Conservation (phyloP, 1,140 invertebrate species). For the Conus ventricosus region DNA sequence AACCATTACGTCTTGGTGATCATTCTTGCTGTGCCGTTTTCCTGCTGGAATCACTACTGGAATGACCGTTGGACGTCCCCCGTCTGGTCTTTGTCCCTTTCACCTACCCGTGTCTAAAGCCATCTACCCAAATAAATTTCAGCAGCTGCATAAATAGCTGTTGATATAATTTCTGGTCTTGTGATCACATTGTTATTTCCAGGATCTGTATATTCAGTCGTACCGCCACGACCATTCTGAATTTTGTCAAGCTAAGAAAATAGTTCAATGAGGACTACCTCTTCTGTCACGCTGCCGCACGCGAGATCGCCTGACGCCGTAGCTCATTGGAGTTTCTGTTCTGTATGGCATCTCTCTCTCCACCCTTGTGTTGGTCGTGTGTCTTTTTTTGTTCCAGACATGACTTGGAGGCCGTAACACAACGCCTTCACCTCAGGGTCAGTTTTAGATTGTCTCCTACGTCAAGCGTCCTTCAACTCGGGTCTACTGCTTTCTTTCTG, state of each 20-base stretch:
- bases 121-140: background rate
- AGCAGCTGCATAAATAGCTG: background rate
- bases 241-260: slow-evolving; percentile 3
- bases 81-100: background rate
- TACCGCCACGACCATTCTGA: background rate
- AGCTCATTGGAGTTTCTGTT: slow-evolving; percentile 4
- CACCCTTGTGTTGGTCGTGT: background rate
- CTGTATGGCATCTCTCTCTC: background rate
- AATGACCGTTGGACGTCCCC: background rate
- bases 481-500: slow-evolving; percentile 10
- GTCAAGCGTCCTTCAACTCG: slow-evolving; percentile 19
- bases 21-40: background rate
- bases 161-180: background rate
- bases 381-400: background rate
- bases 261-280: background rate
- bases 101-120: background rate
- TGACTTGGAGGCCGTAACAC: background rate
- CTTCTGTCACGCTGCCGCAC: background rate
- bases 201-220: background rate
- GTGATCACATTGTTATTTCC: too few species aligned
- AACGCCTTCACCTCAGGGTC: background rate
- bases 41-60: background rate
- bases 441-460: background rate
- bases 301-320: background rate
- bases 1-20: slow-evolving; percentile 8